These are phyloP conservation scores for Apostichopus californicus DNA, from an alignment of 35 echinoderm and acorn worm genomes.

Conservation along the genomic window DNA sequence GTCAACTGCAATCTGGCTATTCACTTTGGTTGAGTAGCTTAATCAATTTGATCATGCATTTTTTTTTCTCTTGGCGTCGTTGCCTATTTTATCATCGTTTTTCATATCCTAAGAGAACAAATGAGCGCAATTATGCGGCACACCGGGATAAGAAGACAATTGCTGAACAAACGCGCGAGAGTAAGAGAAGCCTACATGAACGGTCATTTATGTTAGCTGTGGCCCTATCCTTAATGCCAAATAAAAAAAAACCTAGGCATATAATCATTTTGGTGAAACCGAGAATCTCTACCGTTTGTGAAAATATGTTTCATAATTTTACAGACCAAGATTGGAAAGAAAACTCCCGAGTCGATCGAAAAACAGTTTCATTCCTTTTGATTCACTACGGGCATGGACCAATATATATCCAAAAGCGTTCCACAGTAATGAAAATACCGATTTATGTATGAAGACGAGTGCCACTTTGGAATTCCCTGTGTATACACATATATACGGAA, in stretches of 20 bases:
- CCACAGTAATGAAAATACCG: too few species aligned
- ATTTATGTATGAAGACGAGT: too few species aligned
- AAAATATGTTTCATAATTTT: too few species aligned
- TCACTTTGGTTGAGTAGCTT: too few species aligned
- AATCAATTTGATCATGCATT: too few species aligned
- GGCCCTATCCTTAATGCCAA: not conserved
- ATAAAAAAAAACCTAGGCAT: too few species aligned
- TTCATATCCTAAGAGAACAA: not conserved
- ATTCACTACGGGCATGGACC: constrained; percentile 37
- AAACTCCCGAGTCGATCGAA: constrained; percentile 69
- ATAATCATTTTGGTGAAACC: too few species aligned
- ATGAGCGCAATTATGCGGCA: not conserved
- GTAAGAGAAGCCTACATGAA: not conserved
- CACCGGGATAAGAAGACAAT: not conserved
- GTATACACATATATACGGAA: too few species aligned
- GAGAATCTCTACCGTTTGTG: too few species aligned
- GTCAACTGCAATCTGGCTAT: too few species aligned
- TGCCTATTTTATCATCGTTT: not conserved
- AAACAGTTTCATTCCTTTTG: constrained; percentile 49
- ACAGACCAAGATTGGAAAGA: constrained; percentile 65
- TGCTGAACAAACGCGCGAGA: not conserved
- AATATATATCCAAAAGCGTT: too few species aligned
- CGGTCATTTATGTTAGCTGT: not conserved
- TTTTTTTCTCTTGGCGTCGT: not conserved
- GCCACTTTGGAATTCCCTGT: too few species aligned